Evolutionary conservation across 2,113 vertebrate genomes (phyloP), one percentile per base, ranked within the genome.

Genomic region (Chaetodon auriga): DNA sequence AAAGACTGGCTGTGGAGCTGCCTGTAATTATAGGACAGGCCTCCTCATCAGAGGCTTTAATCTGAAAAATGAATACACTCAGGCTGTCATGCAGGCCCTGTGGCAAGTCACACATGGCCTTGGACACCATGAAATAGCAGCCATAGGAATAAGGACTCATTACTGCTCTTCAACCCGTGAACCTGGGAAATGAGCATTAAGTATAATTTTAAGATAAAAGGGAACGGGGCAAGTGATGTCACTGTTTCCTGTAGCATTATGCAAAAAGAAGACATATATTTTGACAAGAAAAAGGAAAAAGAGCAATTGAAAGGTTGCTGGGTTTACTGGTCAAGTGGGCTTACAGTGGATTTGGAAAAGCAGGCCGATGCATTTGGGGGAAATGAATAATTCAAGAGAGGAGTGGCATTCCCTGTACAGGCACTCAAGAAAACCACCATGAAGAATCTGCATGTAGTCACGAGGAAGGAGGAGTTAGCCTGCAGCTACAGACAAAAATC

Each of bases 11-110:
- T 83, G 84, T 58, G 85, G 84, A 82, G 86, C 90, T 80, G 92
- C 65, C 91, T 90, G 87, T 96, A 96, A 95, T 96, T 95, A 95
- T 82, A 87, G 88, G 90, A 80, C 81, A 87, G 91, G 82, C 89
- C 81, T 91, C 92, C 92, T 90, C 90, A 88, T 93, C 89, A 73
- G 72, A 91, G 84, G 91, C 92, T 94, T 90, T 92, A 92, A 93
- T 94, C 87, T 90, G 86, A 60, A 87, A 87, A 89, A 90, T 76
- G 83, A 91, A 88, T 80, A 83, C 75, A 43, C 81, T 78, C 48
- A 21, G 78, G 75, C 90, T 88, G 81, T 82, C 86, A 77, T 73
- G 75, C 70, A 35, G 80, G 72, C 80, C 76, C 88, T 80, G 63
- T 81, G 92, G 89, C 84, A 49, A 71, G 70, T 80, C 75, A 63